Evolutionary conservation across 2,113 vertebrate species (phyloP).

Genomic region (Dolichallabes microphthalmus): DNA sequence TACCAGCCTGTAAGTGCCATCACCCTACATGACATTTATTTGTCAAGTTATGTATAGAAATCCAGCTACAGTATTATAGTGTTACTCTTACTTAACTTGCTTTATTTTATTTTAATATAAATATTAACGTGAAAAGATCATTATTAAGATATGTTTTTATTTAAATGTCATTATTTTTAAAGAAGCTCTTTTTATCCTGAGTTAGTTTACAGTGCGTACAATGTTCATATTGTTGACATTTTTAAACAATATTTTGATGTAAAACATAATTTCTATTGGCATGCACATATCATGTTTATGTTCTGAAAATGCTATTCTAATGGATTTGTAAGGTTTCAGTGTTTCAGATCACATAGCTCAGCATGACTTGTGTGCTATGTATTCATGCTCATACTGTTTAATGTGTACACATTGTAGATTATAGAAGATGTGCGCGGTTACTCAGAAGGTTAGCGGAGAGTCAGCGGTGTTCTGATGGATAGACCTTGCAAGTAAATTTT

Average conservation of each 20-base stretch:
- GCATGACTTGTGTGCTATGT: neutral
- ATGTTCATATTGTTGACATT: neutral
- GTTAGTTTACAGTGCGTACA: neutral
- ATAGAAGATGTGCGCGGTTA: conserved; percentile 89
- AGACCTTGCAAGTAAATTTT: conserved; percentile 60
- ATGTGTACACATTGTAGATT: conserved; percentile 73
- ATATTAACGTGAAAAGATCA: neutral
- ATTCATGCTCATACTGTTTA: conserved; percentile 10
- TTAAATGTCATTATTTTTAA: neutral
- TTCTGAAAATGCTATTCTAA: neutral
- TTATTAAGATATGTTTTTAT: neutral
- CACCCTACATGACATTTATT: conserved; percentile 4
- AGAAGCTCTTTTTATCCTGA: neutral
- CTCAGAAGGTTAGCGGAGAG: conserved; percentile 88
- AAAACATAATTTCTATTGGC: neutral
- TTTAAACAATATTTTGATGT: neutral
- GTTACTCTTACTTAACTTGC: neutral
- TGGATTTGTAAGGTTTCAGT: neutral
- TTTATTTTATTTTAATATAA: no score
- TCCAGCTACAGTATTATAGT: neutral
- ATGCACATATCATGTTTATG: neutral
- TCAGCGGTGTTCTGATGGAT: conserved; percentile 84
- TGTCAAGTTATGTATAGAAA: neutral
- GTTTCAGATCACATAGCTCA: neutral
- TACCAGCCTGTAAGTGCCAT: conserved; percentile 84